Conservation (phyloP, 2,888 invertebrate genomes). For the Athrips mouffetella region DNA sequence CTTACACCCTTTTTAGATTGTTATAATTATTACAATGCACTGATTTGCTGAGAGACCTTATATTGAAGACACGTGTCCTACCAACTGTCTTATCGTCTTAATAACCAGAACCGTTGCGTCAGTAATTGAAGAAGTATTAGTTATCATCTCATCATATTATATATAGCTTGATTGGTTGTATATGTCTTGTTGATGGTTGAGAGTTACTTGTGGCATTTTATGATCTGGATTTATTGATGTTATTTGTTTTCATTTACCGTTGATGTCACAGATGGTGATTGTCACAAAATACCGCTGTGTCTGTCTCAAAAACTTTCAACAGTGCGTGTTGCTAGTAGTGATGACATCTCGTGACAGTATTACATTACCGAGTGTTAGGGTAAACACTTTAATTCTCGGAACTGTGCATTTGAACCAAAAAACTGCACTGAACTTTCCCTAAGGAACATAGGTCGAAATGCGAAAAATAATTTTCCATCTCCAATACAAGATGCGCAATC, state of each 20-base stretch:
- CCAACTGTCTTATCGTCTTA: slow-evolving; percentile 20
- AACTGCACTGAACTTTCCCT: too few relatives aligned
- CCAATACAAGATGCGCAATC: too few relatives aligned
- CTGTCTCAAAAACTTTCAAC: too few relatives aligned
- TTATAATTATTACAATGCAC: too few relatives aligned
- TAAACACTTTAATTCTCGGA: too few relatives aligned
- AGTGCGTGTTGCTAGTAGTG: too few relatives aligned
- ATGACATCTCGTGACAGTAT: too few relatives aligned
- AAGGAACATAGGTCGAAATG: too few relatives aligned
- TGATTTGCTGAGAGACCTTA: neutral
- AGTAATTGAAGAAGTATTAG: slow-evolving; percentile 5
- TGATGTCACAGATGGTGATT: neutral
- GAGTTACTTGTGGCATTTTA: neutral
- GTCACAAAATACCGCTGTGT: too few relatives aligned
- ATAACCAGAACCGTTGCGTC: slow-evolving; percentile 15
- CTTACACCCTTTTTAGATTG: too few relatives aligned
- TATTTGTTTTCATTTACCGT: neutral
- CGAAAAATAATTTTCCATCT: too few relatives aligned
- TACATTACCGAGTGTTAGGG: neutral
- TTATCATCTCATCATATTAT: neutral
- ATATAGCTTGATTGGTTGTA: neutral
- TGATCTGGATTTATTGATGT: neutral
- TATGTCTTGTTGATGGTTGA: neutral
- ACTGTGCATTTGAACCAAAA: too few relatives aligned
- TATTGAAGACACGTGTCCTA: slow-evolving; percentile 22